These are phyloP conservation scores for Paradoxurus hermaphroditus DNA, from an alignment of 2,113 vertebrate genomes.

Conservation along the genomic window DNA sequence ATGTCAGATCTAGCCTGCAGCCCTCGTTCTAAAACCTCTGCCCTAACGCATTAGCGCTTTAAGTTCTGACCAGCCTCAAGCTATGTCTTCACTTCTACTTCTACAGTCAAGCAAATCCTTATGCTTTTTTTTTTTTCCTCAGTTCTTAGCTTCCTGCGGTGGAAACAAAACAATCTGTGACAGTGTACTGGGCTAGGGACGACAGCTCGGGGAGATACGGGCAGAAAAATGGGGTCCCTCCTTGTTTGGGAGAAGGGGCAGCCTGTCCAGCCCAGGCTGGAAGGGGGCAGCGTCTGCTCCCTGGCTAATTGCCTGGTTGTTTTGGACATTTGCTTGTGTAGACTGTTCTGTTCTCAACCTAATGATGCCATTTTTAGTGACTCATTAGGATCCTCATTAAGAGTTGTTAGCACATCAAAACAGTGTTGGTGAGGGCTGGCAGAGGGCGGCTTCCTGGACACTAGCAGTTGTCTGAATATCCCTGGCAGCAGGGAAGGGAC, in stretches of 20 bases:
- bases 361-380: conserved; percentile 76
- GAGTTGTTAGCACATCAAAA: conserved; percentile 72
- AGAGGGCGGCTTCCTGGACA: conserved; percentile 54
- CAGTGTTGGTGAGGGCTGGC: conserved; percentile 57
- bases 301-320: conserved; percentile 47
- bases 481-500: conserved; percentile 46
- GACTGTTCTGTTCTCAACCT: conserved; percentile 71
- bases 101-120: not conserved
- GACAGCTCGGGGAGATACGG: not conserved
- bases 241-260: not conserved
- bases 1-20: not conserved
- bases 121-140: not conserved
- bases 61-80: not conserved
- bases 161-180: not conserved
- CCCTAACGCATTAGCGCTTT: not conserved
- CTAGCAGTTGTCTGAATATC: conserved; percentile 42
- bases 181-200: not conserved
- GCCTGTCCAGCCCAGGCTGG: not conserved
- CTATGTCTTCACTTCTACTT: not conserved
- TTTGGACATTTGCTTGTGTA: conserved; percentile 56
- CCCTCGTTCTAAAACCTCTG: not conserved
- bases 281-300: not conserved
- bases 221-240: not conserved
- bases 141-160: not conserved
- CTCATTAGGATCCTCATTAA: conserved; percentile 74